These are phyloP conservation scores for Dryobotodes eremita DNA, from an alignment of 2,888 invertebrate species.

Conservation along the genomic window DNA sequence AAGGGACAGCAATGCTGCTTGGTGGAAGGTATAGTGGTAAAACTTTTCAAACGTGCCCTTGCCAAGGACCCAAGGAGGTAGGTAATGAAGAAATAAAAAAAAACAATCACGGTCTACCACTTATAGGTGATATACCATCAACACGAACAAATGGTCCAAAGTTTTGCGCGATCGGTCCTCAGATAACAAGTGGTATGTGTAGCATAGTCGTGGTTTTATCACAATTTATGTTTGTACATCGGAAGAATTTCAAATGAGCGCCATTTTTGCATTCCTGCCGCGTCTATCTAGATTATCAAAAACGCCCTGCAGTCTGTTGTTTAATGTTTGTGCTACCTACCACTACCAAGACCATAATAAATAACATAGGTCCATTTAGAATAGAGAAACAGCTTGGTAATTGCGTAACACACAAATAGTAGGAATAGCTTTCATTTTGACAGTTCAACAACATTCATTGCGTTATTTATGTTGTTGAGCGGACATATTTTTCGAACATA, in stretches of 20 bases:
- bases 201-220: conserved; percentile 55
- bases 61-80: background rate
- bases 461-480: too few relatives aligned
- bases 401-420: too few relatives aligned
- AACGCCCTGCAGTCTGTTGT: conserved; percentile 60
- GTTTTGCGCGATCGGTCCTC: conserved; percentile 39
- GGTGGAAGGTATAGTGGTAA: background rate
- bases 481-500: too few relatives aligned
- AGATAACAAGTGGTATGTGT: conserved; percentile 48
- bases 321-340: conserved; percentile 4
- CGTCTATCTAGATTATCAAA: conserved; percentile 61
- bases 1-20: background rate
- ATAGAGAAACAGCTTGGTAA: too few relatives aligned
- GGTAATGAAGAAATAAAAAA: background rate
- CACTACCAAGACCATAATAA: too few relatives aligned
- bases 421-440: too few relatives aligned
- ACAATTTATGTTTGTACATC: conserved; percentile 57
- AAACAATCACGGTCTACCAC: background rate
- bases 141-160: conserved; percentile 31
- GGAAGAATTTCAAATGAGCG: conserved; percentile 60
- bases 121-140: conserved; percentile 21
- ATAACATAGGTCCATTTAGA: too few relatives aligned
- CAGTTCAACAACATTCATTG: too few relatives aligned
- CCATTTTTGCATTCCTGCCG: conserved; percentile 54
- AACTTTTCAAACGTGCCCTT: background rate